These are phyloP conservation scores for Talpa occidentalis DNA, from an alignment of 2,113 vertebrate genomes.

Conservation along the genomic window DNA sequence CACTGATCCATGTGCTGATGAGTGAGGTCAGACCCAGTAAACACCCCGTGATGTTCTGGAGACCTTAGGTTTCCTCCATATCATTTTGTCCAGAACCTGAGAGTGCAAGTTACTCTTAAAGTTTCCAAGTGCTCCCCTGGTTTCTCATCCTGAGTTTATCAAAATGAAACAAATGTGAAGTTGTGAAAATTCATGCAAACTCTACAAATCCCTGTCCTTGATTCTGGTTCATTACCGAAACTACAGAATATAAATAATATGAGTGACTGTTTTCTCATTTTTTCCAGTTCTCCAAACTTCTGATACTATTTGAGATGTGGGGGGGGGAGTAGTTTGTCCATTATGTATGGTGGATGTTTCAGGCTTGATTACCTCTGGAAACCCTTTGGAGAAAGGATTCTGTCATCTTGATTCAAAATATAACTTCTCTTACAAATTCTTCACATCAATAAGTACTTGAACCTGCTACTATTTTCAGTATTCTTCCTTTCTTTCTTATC, in stretches of 20 bases:
- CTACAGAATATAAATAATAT: not conserved
- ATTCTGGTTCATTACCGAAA: not conserved
- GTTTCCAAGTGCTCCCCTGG: not conserved
- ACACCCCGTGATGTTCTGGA: not conserved
- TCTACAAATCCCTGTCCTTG: not conserved
- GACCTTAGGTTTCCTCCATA: rapidly evolving
- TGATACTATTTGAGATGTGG: not conserved
- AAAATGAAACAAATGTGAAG: not conserved
- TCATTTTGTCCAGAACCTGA: not conserved
- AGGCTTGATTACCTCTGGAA: not conserved
- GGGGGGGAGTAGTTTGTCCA: not conserved
- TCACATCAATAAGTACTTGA: not conserved
- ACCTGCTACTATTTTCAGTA: not conserved
- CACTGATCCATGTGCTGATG: not conserved
- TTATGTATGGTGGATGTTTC: not conserved
- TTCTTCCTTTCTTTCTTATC: not conserved
- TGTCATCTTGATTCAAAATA: constrained; percentile 35
- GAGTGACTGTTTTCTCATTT: not conserved
- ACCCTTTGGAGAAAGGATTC: not conserved
- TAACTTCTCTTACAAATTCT: constrained; percentile 6
- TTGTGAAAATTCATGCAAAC: not conserved
- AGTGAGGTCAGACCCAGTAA: not conserved
- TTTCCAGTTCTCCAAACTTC: not conserved
- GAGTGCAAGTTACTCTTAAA: not conserved
- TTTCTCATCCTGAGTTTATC: not conserved